Percentiles rank a stretch among this genome's conserved stretches.
phyloP scores from a whole-genome alignment of 2,797 vertebrate genomes.

The Sebastes paucispinis region DNA sequence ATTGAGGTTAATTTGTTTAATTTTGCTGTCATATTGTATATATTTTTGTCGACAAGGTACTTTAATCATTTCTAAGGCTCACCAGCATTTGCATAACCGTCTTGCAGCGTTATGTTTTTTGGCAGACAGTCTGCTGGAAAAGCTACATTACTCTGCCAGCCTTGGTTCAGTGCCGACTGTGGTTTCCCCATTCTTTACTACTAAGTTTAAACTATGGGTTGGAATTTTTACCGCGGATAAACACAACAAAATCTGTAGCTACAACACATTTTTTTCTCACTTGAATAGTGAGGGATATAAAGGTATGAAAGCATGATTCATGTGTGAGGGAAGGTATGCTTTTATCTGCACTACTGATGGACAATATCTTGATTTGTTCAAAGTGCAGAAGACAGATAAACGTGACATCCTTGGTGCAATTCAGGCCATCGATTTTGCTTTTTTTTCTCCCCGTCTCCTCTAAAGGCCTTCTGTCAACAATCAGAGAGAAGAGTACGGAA shows the following conservation, averaged over 20 bases:
- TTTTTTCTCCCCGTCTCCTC: not conserved
- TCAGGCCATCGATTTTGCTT: not conserved
- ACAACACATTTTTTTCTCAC: not conserved
- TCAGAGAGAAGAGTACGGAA: accelerated
- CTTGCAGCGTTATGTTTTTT: not conserved
- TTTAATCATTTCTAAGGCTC: not conserved
- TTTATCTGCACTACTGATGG: not conserved
- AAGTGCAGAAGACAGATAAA: not conserved
- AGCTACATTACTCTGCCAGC: constrained; percentile 59
- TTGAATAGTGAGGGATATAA: not conserved
- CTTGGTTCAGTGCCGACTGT: not conserved
- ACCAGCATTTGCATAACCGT: not conserved
- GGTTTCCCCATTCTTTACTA: constrained; percentile 43
- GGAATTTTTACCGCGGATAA: too few relatives aligned
- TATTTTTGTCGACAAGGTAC: not conserved
- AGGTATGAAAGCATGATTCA: not conserved
- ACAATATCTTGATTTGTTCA: not conserved
- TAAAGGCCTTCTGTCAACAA: too few relatives aligned
- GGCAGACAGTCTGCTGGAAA: constrained; percentile 14
- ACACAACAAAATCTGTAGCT: not conserved
- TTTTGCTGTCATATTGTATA: too few relatives aligned
- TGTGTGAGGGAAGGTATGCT: not conserved
- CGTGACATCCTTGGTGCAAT: not conserved
- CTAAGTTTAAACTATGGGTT: not conserved
- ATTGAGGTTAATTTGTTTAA: not conserved